Conservation (phyloP, 2,888 invertebrate genomes). For the Spodoptera exigua region DNA sequence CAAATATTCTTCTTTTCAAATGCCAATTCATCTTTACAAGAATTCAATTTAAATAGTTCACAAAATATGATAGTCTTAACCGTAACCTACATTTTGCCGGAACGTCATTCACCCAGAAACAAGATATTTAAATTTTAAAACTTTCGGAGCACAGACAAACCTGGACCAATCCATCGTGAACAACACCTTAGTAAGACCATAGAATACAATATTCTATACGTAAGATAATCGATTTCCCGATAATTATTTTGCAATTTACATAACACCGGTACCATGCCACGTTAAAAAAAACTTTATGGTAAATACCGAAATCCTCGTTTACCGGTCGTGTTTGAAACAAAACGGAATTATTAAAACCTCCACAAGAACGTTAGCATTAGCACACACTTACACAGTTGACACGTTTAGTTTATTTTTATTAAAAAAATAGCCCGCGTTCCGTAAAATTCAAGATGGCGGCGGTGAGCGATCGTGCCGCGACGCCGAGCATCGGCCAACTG, state of each 20-base stretch:
- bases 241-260: slow-evolving; percentile 85
- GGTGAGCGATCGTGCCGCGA: slow-evolving; percentile 78
- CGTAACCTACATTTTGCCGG: slow-evolving; percentile 62
- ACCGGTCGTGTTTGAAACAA: slow-evolving; percentile 42
- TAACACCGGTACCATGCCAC: slow-evolving; percentile 71
- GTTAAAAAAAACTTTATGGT: slow-evolving; percentile 68
- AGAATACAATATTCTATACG: slow-evolving; percentile 43
- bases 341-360: slow-evolving; percentile 54
- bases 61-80: slow-evolving; percentile 40
- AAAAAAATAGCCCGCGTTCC: slow-evolving; percentile 76
- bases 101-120: slow-evolving; percentile 52
- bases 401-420: slow-evolving; percentile 81
- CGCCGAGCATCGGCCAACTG: slow-evolving; percentile 87
- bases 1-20: not conserved
- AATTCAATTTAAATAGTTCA: slow-evolving; percentile 29
- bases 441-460: slow-evolving; percentile 79
- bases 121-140: slow-evolving; percentile 50
- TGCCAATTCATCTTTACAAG: not conserved
- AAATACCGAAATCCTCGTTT: slow-evolving; percentile 75
- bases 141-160: slow-evolving; percentile 66
- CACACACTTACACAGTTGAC: slow-evolving; percentile 76
- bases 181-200: slow-evolving; percentile 32
- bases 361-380: slow-evolving; percentile 59
- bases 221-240: slow-evolving; percentile 64
- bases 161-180: slow-evolving; percentile 47